Evolutionary conservation across 2,888 invertebrate genomes (phyloP).

Genomic region (Tromatobia lineatoria): DNA sequence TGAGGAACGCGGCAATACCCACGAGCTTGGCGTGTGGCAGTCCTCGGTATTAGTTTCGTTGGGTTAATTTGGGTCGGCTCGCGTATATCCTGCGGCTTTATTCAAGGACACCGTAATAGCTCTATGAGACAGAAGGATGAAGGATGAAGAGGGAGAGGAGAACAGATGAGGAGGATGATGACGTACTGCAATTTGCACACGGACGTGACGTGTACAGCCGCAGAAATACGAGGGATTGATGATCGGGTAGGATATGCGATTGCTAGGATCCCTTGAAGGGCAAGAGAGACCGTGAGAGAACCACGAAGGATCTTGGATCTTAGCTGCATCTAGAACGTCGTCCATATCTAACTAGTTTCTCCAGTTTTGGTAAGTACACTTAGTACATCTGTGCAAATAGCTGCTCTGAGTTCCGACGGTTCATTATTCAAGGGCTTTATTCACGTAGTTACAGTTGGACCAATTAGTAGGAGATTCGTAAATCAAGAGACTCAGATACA

Average conservation of each 20-base stretch:
- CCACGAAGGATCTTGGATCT: background rate
- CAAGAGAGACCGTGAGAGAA: background rate
- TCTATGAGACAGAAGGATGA: background rate
- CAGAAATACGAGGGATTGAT: slow-evolving; percentile 31
- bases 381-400: slow-evolving; percentile 12
- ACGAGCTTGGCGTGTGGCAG: slow-evolving; percentile 20
- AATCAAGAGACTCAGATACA: background rate
- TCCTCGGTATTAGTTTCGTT: slow-evolving; percentile 56
- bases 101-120: slow-evolving; percentile 34
- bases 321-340: slow-evolving; percentile 1
- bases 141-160: background rate
- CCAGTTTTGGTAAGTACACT: slow-evolving; percentile 21
- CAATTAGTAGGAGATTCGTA: background rate
- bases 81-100: slow-evolving; percentile 40
- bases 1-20: slow-evolving; percentile 18
- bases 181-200: slow-evolving; percentile 35
- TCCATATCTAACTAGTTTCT: slow-evolving; percentile 20
- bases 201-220: slow-evolving; percentile 17
- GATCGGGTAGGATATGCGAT: slow-evolving; percentile 14
- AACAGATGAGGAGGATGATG: slow-evolving; percentile 16
- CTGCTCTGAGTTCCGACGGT: slow-evolving; percentile 1
- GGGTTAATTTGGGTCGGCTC: slow-evolving; percentile 52
- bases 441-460: background rate
- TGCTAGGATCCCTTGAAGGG: background rate
- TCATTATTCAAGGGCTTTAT: slow-evolving; percentile 36